Base-by-base conservation (phyloP, 30 jellyfish, hydroid and myxozoan genomes). In the Aurelia coerulea region DNA sequence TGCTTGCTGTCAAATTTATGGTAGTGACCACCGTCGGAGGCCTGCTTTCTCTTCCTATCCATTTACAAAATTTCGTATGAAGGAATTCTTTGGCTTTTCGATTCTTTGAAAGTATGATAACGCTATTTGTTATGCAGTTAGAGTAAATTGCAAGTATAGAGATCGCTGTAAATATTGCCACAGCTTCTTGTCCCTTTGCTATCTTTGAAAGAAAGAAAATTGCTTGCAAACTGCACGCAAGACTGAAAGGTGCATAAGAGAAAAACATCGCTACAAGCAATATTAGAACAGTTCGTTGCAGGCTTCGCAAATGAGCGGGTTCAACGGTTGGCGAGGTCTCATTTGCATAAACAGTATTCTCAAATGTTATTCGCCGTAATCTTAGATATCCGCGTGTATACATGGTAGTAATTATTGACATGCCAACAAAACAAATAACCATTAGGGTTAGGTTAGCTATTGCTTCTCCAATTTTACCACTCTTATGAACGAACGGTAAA, bases 171-270 rank as follows among this genome's bases (percentile, higher is more conserved):
- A 46, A 46, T 0, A 46, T 0, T 46, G 56, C 56, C 8, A 46
- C 6, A 46, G 56, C 15, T 4, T 46, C 56, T 46, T 46, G 15
- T 46, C 56, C 56, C 12, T 46, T 9, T 46, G 13, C 56, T 46
- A 46, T 46, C 13, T 46, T 46, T 46, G 15, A 46, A 7, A 46
- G 14, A 46, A 4, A 46, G 56, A 46, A 46, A 46, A 46, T 46
- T 65, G 37, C 76, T 65, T 65, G 76, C n/a, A 23, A 37, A 10
- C 34, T 8, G 39, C 76, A 65, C 51, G 76, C 34, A 13, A 65
- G 39, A 23, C 76, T 46, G 39, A 65, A 65, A 7, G 76, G 76
- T 23, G 76, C 76, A 23, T 65, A 65, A 23, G 51, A 65, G 39
- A 65, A 13, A 23, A 65, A 65, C 76, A 65, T 65, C 16, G 39